These are phyloP conservation scores for Nesospiza acunhae DNA, from an alignment of 2,113 vertebrate genomes.

Conservation along the genomic window DNA sequence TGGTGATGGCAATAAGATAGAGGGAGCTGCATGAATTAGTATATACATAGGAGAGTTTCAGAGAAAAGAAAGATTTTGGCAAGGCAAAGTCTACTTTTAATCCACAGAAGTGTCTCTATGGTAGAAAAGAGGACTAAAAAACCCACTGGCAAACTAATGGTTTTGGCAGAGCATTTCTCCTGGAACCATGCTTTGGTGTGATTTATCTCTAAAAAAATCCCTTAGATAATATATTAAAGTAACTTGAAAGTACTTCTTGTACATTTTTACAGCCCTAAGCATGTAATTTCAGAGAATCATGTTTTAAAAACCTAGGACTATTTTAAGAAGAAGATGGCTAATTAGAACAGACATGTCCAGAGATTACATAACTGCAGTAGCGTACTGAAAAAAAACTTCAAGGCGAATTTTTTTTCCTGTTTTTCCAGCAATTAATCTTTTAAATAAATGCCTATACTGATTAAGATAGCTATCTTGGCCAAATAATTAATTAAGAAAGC, in stretches of 20 bases:
- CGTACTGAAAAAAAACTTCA: background rate
- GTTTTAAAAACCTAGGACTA: background rate
- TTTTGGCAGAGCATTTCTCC: conserved; percentile 37
- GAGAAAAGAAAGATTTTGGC: background rate
- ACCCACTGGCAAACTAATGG: background rate
- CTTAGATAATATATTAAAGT: background rate
- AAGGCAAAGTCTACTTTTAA: background rate
- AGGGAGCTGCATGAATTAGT: conserved; percentile 4
- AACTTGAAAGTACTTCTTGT: background rate
- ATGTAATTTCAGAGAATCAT: background rate
- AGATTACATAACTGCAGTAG: background rate
- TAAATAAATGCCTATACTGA: background rate
- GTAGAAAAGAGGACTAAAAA: background rate
- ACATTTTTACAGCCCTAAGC: background rate
- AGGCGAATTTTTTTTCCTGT: background rate
- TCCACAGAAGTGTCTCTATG: background rate
- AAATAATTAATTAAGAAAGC: background rate
- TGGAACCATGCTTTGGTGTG: background rate
- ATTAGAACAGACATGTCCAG: background rate
- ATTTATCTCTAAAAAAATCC: background rate
- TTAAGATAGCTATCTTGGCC: background rate
- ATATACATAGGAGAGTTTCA: background rate
- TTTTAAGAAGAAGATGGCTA: background rate
- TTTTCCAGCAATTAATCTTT: background rate
- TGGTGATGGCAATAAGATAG: conserved; percentile 2